These are phyloP conservation scores for Heterochromis multidens DNA, from an alignment of 2,113 vertebrate species.

Conservation along the genomic window DNA sequence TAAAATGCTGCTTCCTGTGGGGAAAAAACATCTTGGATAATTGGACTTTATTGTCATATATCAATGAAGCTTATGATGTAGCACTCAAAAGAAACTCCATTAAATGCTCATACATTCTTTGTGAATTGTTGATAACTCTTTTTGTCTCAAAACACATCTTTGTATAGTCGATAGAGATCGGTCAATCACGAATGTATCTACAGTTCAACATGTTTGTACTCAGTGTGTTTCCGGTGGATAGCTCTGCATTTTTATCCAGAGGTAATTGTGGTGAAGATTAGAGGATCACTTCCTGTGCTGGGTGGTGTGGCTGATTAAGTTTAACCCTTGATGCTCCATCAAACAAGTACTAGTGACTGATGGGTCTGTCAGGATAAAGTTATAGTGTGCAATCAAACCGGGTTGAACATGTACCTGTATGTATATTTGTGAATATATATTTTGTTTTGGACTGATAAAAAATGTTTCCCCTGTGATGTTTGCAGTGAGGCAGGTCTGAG, in stretches of 20 bases:
- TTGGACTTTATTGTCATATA: neutral
- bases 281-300: neutral
- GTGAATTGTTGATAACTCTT: neutral
- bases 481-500: neutral
- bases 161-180: neutral
- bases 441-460: neutral
- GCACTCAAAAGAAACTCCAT: neutral
- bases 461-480: neutral
- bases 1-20: neutral
- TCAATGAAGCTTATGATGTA: neutral
- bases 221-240: neutral
- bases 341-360: neutral
- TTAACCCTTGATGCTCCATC: neutral
- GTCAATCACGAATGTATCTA: neutral
- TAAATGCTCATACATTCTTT: neutral
- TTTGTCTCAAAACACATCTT: neutral
- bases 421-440: neutral
- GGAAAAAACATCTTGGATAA: neutral
- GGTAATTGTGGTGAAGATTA: neutral
- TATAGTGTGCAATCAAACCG: neutral
- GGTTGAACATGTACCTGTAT: neutral
- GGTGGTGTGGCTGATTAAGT: neutral
- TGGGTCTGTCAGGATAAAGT: neutral
- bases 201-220: neutral
- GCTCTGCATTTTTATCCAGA: neutral